Conservation (phyloP, 2,888 invertebrate genomes). For the Rhingia campestris region DNA sequence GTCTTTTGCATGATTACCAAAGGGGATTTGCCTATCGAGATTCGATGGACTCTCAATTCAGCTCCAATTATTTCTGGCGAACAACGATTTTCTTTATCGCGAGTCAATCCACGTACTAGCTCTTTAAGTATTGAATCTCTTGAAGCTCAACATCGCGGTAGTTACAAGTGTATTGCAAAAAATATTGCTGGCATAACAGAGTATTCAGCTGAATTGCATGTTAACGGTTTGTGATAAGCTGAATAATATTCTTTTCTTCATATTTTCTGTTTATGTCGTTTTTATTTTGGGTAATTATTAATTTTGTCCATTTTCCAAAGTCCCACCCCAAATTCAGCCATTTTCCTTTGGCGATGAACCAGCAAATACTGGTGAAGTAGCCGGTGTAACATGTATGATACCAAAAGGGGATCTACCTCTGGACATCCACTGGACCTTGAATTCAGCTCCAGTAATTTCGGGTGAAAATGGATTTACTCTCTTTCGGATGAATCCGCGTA, state of each 20-base stretch:
- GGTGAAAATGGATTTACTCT: slow-evolving; percentile 82
- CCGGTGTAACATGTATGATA: slow-evolving; percentile 87
- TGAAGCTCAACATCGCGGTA: slow-evolving; percentile 84
- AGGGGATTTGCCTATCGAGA: slow-evolving; percentile 89
- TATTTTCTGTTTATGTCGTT: neutral
- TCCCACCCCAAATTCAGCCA: slow-evolving; percentile 82
- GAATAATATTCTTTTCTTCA: slow-evolving; percentile 2
- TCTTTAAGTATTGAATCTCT: slow-evolving; percentile 85
- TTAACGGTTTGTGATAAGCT: slow-evolving; percentile 74
- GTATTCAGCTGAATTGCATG: slow-evolving; percentile 79
- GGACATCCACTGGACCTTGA: slow-evolving; percentile 88
- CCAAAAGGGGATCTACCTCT: slow-evolving; percentile 91
- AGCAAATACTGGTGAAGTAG: slow-evolving; percentile 88
- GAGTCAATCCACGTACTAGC: slow-evolving; percentile 84
- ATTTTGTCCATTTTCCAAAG: slow-evolving; percentile 75
- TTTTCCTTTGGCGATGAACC: slow-evolving; percentile 82
- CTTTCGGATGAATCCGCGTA: slow-evolving; percentile 80
- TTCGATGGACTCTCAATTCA: slow-evolving; percentile 86
- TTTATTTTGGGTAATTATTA: slow-evolving; percentile 17
- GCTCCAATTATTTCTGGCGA: slow-evolving; percentile 86
- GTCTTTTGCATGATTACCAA: slow-evolving; percentile 87
- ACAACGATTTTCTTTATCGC: slow-evolving; percentile 84
- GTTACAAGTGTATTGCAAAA: slow-evolving; percentile 85
- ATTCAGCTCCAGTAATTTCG: slow-evolving; percentile 83
- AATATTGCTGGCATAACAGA: slow-evolving; percentile 84